A percentile compares a stretch with the other conserved stretches of the same genome.
Evolutionary conservation across 2,888 invertebrate species (phyloP).

Genomic region (Alloplasta piceator): DNA sequence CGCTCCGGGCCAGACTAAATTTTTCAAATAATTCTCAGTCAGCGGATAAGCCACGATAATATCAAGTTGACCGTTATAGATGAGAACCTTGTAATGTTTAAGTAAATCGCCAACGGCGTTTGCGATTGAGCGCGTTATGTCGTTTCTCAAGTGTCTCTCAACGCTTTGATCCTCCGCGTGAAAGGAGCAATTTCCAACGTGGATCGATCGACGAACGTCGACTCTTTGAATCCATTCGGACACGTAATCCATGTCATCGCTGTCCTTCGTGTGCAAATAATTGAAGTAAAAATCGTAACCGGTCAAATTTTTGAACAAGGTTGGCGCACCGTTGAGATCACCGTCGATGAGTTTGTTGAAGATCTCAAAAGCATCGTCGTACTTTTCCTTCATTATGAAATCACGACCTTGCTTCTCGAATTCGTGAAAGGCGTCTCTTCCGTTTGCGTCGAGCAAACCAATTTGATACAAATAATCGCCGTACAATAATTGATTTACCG

Average conservation of each 20-base stretch:
- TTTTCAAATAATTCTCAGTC: conserved; percentile 90
- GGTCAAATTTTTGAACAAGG: conserved; percentile 89
- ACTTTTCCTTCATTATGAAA: conserved; percentile 87
- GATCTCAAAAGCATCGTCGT: conserved; percentile 88
- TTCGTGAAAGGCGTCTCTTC: conserved; percentile 85
- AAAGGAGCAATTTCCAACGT: conserved; percentile 93
- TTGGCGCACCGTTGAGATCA: conserved; percentile 86
- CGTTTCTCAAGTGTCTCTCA: conserved; percentile 88
- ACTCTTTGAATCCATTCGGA: conserved; percentile 87
- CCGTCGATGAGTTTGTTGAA: conserved; percentile 90
- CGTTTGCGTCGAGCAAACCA: conserved; percentile 88
- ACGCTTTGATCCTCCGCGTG: conserved; percentile 87
- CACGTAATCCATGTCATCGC: conserved; percentile 84
- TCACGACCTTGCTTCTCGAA: conserved; percentile 86
- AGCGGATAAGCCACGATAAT: conserved; percentile 95
- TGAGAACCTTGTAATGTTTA: conserved; percentile 88
- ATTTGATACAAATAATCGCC: conserved; percentile 92
- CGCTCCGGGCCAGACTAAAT: conserved; percentile 83
- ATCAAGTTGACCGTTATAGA: conserved; percentile 96
- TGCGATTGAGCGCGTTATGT: conserved; percentile 93
- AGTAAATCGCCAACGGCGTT: conserved; percentile 89
- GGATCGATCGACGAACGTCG: conserved; percentile 89
- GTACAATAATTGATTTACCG: conserved; percentile 90
- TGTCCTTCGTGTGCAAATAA: conserved; percentile 87
- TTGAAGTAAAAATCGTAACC: conserved; percentile 92